phyloP scores from a whole-genome alignment of 2,797 vertebrate genomes.

The Hipposideros larvatus region DNA sequence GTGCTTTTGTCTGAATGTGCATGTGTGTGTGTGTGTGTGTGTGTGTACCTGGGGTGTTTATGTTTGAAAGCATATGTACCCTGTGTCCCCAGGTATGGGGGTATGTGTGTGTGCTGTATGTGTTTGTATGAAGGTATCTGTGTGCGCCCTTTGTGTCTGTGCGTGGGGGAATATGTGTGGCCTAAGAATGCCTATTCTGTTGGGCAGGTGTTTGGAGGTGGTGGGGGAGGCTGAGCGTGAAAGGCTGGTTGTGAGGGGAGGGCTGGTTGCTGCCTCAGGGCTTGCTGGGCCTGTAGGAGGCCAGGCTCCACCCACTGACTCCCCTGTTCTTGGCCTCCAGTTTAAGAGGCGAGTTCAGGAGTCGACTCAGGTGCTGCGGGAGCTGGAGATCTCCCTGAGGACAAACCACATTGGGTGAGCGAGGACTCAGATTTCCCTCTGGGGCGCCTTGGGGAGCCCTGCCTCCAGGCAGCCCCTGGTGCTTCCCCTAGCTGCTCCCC shows the following conservation, averaged over 20 bases:
- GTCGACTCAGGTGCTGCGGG: slow-evolving; percentile 94
- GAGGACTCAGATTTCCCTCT: background rate
- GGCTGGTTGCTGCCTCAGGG: background rate
- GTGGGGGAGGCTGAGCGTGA: slow-evolving; percentile 44
- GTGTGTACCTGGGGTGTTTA: background rate
- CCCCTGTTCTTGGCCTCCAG: slow-evolving; percentile 81
- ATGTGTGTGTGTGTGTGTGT: background rate
- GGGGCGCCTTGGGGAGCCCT: background rate
- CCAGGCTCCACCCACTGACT: background rate
- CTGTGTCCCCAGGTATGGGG: background rate
- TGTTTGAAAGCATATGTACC: background rate
- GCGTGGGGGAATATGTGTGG: background rate
- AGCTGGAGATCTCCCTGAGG: slow-evolving; percentile 97
- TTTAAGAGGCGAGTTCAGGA: slow-evolving; percentile 95
- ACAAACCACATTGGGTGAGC: slow-evolving; percentile 97
- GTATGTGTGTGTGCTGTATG: too few species aligned
- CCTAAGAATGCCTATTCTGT: background rate
- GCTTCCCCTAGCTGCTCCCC: background rate
- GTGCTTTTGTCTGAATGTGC: background rate
- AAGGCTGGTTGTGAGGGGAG: slow-evolving; percentile 15
- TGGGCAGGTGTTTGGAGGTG: slow-evolving; percentile 61
- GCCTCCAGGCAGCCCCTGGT: background rate
- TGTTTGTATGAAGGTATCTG: background rate
- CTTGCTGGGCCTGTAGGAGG: background rate
- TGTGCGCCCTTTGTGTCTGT: background rate